Evolutionary conservation across 2,888 invertebrate genomes (phyloP).

Genomic region (Hyalella azteca): DNA sequence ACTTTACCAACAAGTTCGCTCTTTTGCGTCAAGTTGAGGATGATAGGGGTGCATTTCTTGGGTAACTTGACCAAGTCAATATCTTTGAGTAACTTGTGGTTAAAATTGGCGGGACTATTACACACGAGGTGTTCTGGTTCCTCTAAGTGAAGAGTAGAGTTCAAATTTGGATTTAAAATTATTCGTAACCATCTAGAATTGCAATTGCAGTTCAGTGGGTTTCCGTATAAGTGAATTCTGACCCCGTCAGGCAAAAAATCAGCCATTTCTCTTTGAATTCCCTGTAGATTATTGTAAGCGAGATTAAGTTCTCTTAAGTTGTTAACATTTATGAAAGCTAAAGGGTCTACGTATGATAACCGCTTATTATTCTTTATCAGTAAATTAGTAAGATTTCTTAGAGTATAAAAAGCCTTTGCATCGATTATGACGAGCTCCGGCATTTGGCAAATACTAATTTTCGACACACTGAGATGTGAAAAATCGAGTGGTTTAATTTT

Average conservation of each 20-base stretch:
- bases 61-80: constrained; percentile 60
- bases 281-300: constrained; percentile 63
- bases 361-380: constrained; percentile 63
- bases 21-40: constrained; percentile 60
- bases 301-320: constrained; percentile 62
- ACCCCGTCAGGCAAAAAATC: constrained; percentile 61
- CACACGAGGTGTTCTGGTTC: constrained; percentile 62
- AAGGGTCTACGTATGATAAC: constrained; percentile 63
- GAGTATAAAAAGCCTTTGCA: constrained; percentile 63
- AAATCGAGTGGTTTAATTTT: constrained; percentile 59
- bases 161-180: constrained; percentile 44
- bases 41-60: constrained; percentile 61
- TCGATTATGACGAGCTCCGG: constrained; percentile 63
- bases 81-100: constrained; percentile 60
- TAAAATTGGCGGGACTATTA: constrained; percentile 61
- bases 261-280: constrained; percentile 62
- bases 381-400: constrained; percentile 62
- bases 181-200: constrained; percentile 62
- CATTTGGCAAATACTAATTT: constrained; percentile 62
- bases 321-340: constrained; percentile 63
- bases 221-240: constrained; percentile 63
- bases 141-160: constrained; percentile 38
- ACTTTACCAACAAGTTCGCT: constrained; percentile 61
- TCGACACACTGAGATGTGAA: constrained; percentile 61
- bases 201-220: constrained; percentile 65